Base-by-base conservation (phyloP, 2,888 invertebrate genomes). In the Xanthorhoe spadicearia region DNA sequence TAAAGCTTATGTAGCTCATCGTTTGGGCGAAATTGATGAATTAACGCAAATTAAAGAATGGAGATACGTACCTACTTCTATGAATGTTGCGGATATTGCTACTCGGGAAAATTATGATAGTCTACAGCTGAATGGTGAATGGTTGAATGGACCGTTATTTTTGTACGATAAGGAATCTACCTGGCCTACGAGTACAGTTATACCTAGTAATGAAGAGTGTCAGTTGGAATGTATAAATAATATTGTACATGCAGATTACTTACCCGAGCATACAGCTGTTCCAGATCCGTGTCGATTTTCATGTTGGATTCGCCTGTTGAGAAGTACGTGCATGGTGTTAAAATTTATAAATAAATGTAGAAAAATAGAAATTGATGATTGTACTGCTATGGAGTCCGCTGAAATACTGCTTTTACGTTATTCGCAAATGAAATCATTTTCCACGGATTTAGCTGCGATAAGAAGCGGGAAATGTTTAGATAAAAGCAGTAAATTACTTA, bases 21-120 rank as follows among this genome's bases (percentile, higher is more conserved):
- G 52, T 3, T n/a, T 52, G n/a, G 52, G 52, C 2, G 52, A 52
- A 15, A 52, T 52, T 4, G 52, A 52, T 19, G 52, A 52, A 6
- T 15, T 52, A 3, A 52, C 52, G 3, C 23, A 8, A 5, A 28
- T 52, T 2, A 5, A 2, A 2, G 52, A 52, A 13, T 52, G 52
- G 52, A 23, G 28, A 3, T 52, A 52, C 10, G 52, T 52, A 17
- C 52, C 52, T 52, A 52, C 52, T n/a, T 19, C 9, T 1, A 6
- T 52, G 19, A 52, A 52, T 52, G 52, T 52, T n/a, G 52, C 52
- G 5, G 52, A 52, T 28, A 6, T 52, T 10, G 52, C 52, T 10
- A 52, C 52, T 2, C 23, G 28, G 13, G 52, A 52, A 28, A 15
- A 46, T n/a, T 46, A 10, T 7, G 52, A 52, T 19, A 1, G 10